Conservation (phyloP, 2,113 vertebrate species). For the Guaruba guarouba region DNA sequence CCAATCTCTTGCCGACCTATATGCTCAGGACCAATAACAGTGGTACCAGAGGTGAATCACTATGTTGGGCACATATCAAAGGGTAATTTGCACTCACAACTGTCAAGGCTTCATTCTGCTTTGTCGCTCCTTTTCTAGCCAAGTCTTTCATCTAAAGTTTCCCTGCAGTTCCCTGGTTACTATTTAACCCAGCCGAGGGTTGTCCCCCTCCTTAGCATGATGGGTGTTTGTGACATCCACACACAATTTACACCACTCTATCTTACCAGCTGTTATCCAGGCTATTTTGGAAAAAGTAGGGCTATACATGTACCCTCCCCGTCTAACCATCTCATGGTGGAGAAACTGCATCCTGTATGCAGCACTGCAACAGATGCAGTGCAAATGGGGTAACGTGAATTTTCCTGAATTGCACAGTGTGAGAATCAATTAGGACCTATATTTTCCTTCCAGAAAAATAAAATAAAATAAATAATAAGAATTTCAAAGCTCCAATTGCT, state of each 20-base stretch:
- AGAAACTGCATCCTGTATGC: not conserved
- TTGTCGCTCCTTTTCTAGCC: not conserved
- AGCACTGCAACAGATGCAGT: not conserved
- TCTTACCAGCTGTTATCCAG: not conserved
- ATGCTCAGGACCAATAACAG: fast-evolving
- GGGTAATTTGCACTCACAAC: fast-evolving
- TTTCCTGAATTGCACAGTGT: not conserved
- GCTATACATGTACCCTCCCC: too few relatives aligned
- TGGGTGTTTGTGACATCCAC: not conserved
- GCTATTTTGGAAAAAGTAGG: not conserved
- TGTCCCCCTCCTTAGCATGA: not conserved
- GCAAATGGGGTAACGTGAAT: not conserved
- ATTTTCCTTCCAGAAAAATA: not conserved
- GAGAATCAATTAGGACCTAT: not conserved
- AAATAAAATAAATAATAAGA: not conserved
- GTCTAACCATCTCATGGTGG: fast-evolving
- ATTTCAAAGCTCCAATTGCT: conserved; percentile 2
- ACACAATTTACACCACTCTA: not conserved
- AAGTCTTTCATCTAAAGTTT: not conserved
- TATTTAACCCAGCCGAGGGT: not conserved
- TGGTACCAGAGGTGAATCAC: not conserved
- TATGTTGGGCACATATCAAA: not conserved
- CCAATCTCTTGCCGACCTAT: not conserved
- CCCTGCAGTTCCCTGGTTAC: not conserved
- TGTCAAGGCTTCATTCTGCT: fast-evolving